These are phyloP conservation scores for Heliconius aoede DNA, from an alignment of 2,888 invertebrate species.

Conservation along the genomic window DNA sequence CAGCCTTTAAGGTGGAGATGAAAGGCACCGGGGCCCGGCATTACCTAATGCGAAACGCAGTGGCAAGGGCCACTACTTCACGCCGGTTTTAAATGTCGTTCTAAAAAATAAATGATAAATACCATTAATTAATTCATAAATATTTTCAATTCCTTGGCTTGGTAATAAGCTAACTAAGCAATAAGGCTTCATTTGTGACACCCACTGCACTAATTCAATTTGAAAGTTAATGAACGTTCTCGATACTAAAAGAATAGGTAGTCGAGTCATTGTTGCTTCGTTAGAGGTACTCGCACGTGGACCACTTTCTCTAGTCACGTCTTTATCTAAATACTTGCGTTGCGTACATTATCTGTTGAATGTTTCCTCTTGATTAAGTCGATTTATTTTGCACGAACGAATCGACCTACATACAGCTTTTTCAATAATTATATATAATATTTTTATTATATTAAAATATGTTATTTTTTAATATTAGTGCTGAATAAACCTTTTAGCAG, in stretches of 20 bases:
- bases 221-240: constrained; percentile 27
- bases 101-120: no score
- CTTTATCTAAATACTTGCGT: constrained; percentile 44
- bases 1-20: no score
- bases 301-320: constrained; percentile 72
- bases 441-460: neutral
- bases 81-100: no score
- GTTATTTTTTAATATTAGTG: no score
- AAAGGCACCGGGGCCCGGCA: no score
- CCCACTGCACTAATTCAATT: constrained; percentile 19
- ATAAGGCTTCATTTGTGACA: neutral
- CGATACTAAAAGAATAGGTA: constrained; percentile 12
- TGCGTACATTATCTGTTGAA: constrained; percentile 46
- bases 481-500: no score
- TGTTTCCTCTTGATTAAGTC: constrained; percentile 51
- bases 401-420: constrained; percentile 45
- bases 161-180: neutral
- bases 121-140: neutral
- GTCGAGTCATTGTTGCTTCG: constrained; percentile 34
- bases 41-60: no score
- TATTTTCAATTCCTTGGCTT: no score
- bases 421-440: constrained; percentile 23
- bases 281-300: constrained; percentile 40
- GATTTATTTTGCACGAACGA: constrained; percentile 52
- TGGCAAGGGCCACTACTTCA: no score